Evolutionary conservation across 2,888 invertebrate species (phyloP).

Genomic region (Acronicta psi): DNA sequence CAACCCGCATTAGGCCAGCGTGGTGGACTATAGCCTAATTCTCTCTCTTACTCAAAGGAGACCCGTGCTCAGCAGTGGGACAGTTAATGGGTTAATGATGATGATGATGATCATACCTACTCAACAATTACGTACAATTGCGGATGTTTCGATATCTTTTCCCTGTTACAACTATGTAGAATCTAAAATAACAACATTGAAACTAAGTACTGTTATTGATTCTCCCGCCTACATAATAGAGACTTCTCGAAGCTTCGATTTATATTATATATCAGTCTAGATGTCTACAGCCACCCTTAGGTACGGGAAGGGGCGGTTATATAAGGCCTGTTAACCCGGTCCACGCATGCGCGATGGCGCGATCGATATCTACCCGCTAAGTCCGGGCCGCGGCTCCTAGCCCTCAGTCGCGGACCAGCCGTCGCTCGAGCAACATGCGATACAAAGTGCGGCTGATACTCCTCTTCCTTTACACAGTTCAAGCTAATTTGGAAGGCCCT

Average conservation of each 20-base stretch:
- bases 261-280: slow-evolving; percentile 29
- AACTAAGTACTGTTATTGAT: too few species aligned
- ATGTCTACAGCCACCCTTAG: slow-evolving; percentile 21
- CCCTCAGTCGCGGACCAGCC: slow-evolving; percentile 33
- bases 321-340: slow-evolving; percentile 4
- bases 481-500: slow-evolving; percentile 88
- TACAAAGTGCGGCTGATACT: slow-evolving; percentile 43
- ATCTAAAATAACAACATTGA: too few species aligned
- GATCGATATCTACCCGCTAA: slow-evolving; percentile 36
- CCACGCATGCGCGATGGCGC: slow-evolving; percentile 39
- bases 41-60: too few species aligned
- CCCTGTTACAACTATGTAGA: too few species aligned
- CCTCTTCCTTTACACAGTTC: slow-evolving; percentile 57
- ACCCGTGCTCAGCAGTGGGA: too few species aligned
- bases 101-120: too few species aligned
- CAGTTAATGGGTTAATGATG: too few species aligned
- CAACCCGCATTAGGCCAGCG: too few species aligned
- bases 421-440: slow-evolving; percentile 42
- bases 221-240: background rate
- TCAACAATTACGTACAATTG: too few species aligned
- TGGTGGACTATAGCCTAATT: too few species aligned
- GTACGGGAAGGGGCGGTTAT: slow-evolving; percentile 26
- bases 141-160: too few species aligned
- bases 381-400: background rate
- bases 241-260: slow-evolving; percentile 7